A percentile compares a stretch with the other conserved stretches of the same genome.
These are phyloP conservation scores for Felis chaus DNA, from an alignment of 2,113 vertebrate species.

Conservation along the genomic window DNA sequence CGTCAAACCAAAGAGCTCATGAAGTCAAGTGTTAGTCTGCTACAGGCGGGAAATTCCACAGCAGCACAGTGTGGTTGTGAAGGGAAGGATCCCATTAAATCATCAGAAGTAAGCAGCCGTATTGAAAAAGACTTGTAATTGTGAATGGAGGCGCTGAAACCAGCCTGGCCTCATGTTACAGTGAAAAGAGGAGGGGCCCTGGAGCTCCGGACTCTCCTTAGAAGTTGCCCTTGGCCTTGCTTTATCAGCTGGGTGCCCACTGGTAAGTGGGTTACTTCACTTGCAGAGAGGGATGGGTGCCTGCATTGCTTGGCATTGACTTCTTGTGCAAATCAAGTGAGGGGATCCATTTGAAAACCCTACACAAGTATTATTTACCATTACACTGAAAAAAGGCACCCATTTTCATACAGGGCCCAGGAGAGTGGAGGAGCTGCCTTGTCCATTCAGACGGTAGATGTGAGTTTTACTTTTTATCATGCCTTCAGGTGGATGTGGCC, in stretches of 20 bases:
- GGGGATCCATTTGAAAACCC: neutral
- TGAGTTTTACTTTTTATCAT: neutral
- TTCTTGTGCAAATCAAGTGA: neutral
- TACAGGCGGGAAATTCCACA: neutral
- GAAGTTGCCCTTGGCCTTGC: neutral
- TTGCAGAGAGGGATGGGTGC: neutral
- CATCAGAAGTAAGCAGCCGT: neutral
- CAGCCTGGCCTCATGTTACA: accelerated
- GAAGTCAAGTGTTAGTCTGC: neutral
- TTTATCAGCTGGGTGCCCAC: neutral
- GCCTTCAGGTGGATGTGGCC: neutral
- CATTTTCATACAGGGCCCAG: neutral
- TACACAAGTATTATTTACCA: neutral
- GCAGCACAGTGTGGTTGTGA: neutral
- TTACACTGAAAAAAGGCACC: neutral
- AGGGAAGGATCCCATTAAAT: neutral
- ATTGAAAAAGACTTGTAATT: neutral
- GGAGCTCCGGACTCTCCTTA: neutral
- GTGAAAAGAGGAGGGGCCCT: accelerated
- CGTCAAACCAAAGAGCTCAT: neutral
- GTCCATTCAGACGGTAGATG: neutral
- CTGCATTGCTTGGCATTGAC: neutral
- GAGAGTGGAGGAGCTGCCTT: accelerated
- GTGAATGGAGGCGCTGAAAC: neutral
- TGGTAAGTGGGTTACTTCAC: too few relatives aligned